Evolutionary conservation across 2,888 invertebrate species (phyloP), one percentile per base, ranked within the genome.

Genomic region (Encarsia formosa): DNA sequence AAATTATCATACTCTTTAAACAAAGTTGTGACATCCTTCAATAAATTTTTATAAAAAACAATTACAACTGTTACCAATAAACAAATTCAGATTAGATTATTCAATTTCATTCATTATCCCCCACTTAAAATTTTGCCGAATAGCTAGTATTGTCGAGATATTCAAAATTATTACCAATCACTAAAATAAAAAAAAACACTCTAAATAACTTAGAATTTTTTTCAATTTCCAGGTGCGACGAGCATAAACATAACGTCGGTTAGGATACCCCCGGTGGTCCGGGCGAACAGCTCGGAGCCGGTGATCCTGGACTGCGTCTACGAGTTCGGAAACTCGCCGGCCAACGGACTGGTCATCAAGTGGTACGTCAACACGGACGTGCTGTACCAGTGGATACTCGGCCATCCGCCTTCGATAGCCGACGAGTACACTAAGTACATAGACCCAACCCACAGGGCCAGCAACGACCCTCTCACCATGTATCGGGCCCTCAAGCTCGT

Each of bases 371-470:
- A 78, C 56, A 78, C 79, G 0, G 79, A 82, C 42, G 80, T 83
- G 0, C 84, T 88, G n/a, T 89, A 88, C 72, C 88, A 88, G 69
- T 89, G 88, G 88, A 88, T 88, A 55, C 84, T 85, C 2, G 83
- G 84, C 3, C 78, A 80, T 58, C 78, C 78, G 59, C 86, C 87
- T 0, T 83, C 83, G 65, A 84, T 82, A 13, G 74, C 85, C 41
- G 85, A 64, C 23, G 68, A 69, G 49, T 67, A 62, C 49, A 40
- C 52, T 8, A 62, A 66, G 51, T 69, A 67, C 56, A 63, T 69
- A 46, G 85, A 88, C 65, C 74, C 85, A 18, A 76, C 77, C 37
- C 85, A 82, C 74, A 79, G 77, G 61, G 84, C 83, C 0, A 84
- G 86, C 0, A 76, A 79, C 49, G 84, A 87, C 66, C 80, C 82